Evolutionary conservation across 2,797 vertebrate genomes (phyloP), one percentile per base, ranked within the genome.

Genomic region (Onychomys torridus): DNA sequence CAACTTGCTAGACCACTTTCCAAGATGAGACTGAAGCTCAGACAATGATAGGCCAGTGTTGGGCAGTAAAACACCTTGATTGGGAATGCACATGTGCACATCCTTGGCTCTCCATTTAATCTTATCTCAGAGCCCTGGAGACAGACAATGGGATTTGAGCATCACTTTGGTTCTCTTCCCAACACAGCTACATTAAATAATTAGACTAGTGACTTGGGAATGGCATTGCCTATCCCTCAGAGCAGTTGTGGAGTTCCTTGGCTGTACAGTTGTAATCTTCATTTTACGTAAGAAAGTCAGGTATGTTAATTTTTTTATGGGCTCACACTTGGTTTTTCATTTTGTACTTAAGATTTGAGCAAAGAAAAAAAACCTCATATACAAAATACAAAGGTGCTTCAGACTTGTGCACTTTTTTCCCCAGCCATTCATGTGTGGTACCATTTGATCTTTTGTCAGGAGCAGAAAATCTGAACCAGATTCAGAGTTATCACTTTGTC

Each of bases 401-500:
- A 49, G 0, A 61, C 73, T 27, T 77, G 40, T 29, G 9, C 12
- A 5, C 21, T 32, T 10, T 69, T 10, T 69, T 10, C 17, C 9
- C 59, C 34, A 55, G 6, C 4, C 63, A 37, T 0, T 16, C 13
- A 71, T 10, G 63, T 43, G 40, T 52, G 37, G 7, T 0, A 21
- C 19, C 2, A 16, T 5, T 55, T 21, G 77, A 77, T 19, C 27
- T 81, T 89, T 12, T 52, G 21, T 52, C 23, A 65, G 57, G 19
- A 79, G 13, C 23, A 0, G 0, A 46, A 37, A 81, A 57, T 0
- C 6, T 0, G 6, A 57, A 10, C 63, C 37, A 23, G 12, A 7
- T 49, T 23, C 27, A 13, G 16, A 10, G 17, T 61, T 6, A 29
- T 25, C 27, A n/a, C 49, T 49, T 75, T 73, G 34, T 96, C 43